These are phyloP conservation scores for Aphaenogaster ashmeadi DNA, from an alignment of 1,140 invertebrate species.

Conservation along the genomic window DNA sequence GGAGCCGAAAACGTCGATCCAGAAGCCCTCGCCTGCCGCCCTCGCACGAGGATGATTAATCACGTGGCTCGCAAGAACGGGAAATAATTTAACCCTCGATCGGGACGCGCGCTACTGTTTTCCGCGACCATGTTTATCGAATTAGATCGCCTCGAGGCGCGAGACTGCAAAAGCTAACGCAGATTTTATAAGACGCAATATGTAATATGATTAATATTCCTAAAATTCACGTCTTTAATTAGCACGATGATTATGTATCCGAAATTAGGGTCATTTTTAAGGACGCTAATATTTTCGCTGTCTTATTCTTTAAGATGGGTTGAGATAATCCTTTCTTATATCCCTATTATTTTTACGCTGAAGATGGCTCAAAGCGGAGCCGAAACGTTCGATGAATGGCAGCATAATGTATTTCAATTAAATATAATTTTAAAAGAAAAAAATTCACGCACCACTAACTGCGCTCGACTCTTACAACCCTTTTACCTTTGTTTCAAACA, in stretches of 20 bases:
- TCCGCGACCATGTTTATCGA: slow-evolving; percentile 4
- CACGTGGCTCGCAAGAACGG: slow-evolving; percentile 36
- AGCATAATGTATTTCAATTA: too few species aligned
- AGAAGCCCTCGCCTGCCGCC: not conserved
- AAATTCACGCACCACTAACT: too few species aligned
- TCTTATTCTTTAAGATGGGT: not conserved
- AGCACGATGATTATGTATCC: not conserved
- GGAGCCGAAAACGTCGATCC: slow-evolving; percentile 31
- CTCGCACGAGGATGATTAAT: slow-evolving; percentile 44
- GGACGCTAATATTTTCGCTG: not conserved
- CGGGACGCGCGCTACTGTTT: slow-evolving; percentile 6
- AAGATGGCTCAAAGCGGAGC: too few species aligned
- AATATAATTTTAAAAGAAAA: too few species aligned
- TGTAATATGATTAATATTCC: not conserved
- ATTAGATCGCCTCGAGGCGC: not conserved
- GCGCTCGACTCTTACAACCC: too few species aligned
- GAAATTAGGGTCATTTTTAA: not conserved
- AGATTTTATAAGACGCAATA: not conserved
- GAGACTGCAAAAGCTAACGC: not conserved
- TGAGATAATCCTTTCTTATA: too few species aligned
- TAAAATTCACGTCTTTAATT: slow-evolving; percentile 12
- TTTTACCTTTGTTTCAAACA: too few species aligned
- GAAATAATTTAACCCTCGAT: slow-evolving; percentile 51
- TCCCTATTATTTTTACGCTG: too few species aligned
- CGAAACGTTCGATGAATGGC: too few species aligned